Percentiles rank a stretch among this genome's conserved stretches.
These are phyloP conservation scores for Cepaea hortensis DNA, from an alignment of 2,888 invertebrate genomes.

Conservation along the genomic window DNA sequence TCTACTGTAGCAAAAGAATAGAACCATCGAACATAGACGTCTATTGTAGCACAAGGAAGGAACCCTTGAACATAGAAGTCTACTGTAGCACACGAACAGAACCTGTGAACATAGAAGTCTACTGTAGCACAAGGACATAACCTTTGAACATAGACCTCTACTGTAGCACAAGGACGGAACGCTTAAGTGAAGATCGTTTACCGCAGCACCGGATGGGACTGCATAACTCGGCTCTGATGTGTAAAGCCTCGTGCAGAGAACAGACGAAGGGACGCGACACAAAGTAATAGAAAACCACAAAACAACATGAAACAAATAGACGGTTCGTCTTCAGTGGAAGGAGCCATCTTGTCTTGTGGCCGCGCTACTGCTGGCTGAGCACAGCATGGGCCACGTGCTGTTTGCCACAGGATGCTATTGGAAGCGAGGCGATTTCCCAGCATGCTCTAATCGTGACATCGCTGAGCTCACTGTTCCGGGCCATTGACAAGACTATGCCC, in stretches of 20 bases:
- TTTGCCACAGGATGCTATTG: neutral
- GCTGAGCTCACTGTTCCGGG: neutral
- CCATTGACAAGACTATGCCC: constrained; percentile 1
- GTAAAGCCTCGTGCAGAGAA: neutral
- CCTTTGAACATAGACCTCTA: no score
- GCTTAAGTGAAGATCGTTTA: no score
- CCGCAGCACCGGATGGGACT: neutral
- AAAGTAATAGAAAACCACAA: neutral
- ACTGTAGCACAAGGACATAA: no score
- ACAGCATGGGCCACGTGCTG: constrained; percentile 7
- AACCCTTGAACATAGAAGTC: no score
- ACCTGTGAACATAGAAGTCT: no score
- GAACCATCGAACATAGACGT: no score
- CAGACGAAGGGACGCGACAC: neutral
- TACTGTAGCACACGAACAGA: no score
- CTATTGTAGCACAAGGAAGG: no score
- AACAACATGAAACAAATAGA: neutral
- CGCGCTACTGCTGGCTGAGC: neutral
- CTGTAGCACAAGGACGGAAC: no score
- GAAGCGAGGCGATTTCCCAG: neutral
- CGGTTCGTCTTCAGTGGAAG: neutral
- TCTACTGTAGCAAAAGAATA: no score
- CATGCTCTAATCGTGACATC: constrained; percentile 13
- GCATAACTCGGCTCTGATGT: neutral
- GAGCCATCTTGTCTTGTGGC: constrained; percentile 6